A percentile compares a stretch with the other conserved stretches of the same genome.
Evolutionary conservation across 2,797 vertebrate species (phyloP).

Genomic region (Pagetopsis macropterus): DNA sequence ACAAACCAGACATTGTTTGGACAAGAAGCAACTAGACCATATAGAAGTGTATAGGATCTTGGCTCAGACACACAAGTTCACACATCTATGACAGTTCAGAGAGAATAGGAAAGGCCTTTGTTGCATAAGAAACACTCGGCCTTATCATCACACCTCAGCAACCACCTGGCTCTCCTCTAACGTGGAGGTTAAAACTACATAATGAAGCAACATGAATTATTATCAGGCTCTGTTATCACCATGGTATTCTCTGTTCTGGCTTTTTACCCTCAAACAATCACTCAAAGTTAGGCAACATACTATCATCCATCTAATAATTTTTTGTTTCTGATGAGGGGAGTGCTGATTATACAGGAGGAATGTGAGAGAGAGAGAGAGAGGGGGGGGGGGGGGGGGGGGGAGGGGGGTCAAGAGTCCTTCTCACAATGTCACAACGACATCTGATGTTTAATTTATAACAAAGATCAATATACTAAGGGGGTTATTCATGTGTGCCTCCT

Average conservation of each 20-base stretch:
- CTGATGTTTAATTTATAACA: background rate
- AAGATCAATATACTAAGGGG: background rate
- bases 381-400: background rate
- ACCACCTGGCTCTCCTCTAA: slow-evolving; percentile 6
- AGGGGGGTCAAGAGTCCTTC: background rate
- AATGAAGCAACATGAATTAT: slow-evolving; percentile 1
- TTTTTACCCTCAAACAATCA: background rate
- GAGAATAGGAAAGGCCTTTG: slow-evolving; percentile 10
- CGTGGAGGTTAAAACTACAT: slow-evolving; percentile 37
- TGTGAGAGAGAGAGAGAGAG: background rate
- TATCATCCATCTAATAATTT: slow-evolving; percentile 28
- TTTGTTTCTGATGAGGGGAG: background rate
- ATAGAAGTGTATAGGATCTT: slow-evolving; percentile 19
- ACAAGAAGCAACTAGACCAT: background rate
- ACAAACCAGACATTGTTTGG: background rate
- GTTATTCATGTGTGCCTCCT: background rate
- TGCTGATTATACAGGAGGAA: slow-evolving; percentile 19
- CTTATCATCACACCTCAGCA: slow-evolving; percentile 30
- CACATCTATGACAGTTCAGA: slow-evolving; percentile 14
- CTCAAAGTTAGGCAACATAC: background rate
- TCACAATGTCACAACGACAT: background rate
- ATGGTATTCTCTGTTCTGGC: background rate
- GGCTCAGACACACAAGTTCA: background rate
- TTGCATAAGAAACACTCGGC: background rate
- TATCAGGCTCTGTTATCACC: slow-evolving; percentile 24